phyloP scores from a whole-genome alignment of 92 coral and sea anemone genomes.

The Parazoanthus darwini region DNA sequence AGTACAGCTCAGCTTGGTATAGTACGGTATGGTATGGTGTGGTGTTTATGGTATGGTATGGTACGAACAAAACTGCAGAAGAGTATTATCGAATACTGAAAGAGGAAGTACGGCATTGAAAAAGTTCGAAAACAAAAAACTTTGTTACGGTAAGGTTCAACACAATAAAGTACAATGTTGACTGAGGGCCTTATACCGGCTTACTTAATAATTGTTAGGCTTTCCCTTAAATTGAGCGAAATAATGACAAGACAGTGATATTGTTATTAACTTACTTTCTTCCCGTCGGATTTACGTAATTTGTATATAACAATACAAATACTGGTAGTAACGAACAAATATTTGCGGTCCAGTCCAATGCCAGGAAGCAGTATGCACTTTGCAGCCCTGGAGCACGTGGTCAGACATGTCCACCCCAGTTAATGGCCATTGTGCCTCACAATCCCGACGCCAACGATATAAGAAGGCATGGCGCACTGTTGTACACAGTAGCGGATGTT shows the following conservation, averaged over 20 bases:
- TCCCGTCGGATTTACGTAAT: too few relatives aligned
- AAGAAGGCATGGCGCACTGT: constrained; percentile 55
- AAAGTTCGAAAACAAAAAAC: too few relatives aligned
- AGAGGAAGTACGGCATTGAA: too few relatives aligned
- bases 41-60: neutral
- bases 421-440: constrained; percentile 66
- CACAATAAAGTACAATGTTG: too few relatives aligned
- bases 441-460: constrained; percentile 61
- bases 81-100: too few relatives aligned
- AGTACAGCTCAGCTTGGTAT: neutral
- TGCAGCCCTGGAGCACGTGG: constrained; percentile 75
- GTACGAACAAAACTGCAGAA: neutral
- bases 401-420: constrained; percentile 45
- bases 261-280: too few relatives aligned
- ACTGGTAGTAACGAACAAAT: neutral
- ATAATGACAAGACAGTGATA: too few relatives aligned
- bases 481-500: constrained; percentile 57
- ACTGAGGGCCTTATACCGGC: too few relatives aligned
- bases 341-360: constrained; percentile 51
- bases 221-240: too few relatives aligned
- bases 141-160: too few relatives aligned
- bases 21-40: neutral
- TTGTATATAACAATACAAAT: too few relatives aligned
- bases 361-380: constrained; percentile 58
- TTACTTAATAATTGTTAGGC: too few relatives aligned